Conservation (phyloP, 2,797 vertebrate species). For the Oreortyx pictus region DNA sequence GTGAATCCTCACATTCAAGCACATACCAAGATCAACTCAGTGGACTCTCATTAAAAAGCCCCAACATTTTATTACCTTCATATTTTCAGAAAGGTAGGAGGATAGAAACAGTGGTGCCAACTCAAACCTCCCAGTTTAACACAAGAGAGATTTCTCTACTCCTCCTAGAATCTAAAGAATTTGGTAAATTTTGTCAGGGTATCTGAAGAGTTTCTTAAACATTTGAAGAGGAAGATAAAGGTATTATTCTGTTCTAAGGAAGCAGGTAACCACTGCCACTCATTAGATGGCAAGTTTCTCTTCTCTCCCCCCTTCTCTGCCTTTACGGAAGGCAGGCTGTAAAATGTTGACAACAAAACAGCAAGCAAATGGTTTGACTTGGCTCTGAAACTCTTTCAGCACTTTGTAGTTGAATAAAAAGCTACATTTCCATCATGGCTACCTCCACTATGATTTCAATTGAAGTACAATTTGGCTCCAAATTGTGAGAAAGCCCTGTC, state of each 20-base stretch:
- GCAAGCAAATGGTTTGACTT: conserved; percentile 7
- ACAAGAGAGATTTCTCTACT: neutral
- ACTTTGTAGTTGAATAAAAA: neutral
- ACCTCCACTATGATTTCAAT: neutral
- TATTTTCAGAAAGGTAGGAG: neutral
- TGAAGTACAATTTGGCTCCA: conserved; percentile 17
- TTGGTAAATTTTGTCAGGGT: neutral
- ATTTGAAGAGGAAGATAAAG: neutral
- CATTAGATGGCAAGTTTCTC: neutral
- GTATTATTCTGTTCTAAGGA: neutral
- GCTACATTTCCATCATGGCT: neutral
- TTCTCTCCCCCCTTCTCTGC: neutral
- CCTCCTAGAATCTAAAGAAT: neutral
- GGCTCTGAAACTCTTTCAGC: neutral
- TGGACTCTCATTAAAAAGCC: neutral
- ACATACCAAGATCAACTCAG: fast-evolving
- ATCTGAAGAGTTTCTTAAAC: neutral
- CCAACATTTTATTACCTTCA: neutral
- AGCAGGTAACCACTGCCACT: neutral
- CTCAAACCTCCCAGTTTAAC: neutral
- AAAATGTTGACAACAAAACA: neutral
- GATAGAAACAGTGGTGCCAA: neutral
- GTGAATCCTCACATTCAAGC: neutral
- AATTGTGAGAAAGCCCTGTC: neutral
- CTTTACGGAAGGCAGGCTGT: neutral